Conservation (phyloP, 2,113 vertebrate genomes). For the Sprattus sprattus region DNA sequence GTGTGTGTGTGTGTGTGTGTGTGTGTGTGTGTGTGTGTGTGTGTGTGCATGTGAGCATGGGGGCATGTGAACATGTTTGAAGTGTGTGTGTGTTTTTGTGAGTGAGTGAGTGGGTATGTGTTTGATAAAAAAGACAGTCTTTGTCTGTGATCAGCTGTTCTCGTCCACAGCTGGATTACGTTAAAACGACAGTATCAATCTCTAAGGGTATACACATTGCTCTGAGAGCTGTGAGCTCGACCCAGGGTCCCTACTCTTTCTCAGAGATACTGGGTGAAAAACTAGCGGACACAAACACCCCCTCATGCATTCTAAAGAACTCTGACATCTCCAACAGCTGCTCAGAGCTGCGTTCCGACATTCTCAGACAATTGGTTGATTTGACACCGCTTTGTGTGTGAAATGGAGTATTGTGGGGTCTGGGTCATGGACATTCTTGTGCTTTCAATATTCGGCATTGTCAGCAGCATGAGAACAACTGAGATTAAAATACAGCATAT, state of each 20-base stretch:
- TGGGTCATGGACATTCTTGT: neutral
- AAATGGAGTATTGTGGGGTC: neutral
- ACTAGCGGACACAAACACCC: neutral
- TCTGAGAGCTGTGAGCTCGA: neutral
- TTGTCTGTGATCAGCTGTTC: slow-evolving; percentile 44
- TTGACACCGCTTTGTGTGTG: neutral
- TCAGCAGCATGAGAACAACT: neutral
- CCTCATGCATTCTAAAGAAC: neutral
- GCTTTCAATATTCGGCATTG: too few relatives aligned
- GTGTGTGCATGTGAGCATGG: neutral
- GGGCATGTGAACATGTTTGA: neutral
- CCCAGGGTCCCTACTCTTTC: neutral
- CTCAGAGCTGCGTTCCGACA: neutral
- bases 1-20: slow-evolving; percentile 13
- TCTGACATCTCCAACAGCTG: slow-evolving; percentile 10
- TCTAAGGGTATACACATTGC: slow-evolving; percentile 15
- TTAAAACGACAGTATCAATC: neutral
- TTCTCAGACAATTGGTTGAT: slow-evolving; percentile 3
- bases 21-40: neutral
- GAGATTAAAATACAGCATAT: neutral
- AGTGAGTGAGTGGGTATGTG: neutral
- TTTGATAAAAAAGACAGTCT: slow-evolving; percentile 1
- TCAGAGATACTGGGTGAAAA: neutral
- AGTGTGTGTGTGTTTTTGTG: neutral
- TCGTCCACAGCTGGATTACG: slow-evolving; percentile 34